Percentiles rank a stretch among this genome's conserved stretches.
Evolutionary conservation across 2,113 vertebrate genomes (phyloP).

Genomic region (Rynchops niger): DNA sequence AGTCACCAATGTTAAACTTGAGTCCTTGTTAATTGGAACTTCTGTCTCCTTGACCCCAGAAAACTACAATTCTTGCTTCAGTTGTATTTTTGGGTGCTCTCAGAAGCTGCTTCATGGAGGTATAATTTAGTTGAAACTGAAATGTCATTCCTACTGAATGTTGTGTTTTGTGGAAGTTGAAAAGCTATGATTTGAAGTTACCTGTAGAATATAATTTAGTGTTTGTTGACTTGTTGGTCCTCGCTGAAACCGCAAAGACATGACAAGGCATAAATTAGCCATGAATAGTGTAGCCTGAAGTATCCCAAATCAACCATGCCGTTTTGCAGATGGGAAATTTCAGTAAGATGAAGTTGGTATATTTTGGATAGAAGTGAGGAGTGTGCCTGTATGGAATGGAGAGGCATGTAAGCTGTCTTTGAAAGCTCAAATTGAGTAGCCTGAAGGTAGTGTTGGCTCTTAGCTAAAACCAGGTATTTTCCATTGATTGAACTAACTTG

Average conservation of each 20-base stretch:
- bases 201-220: neutral
- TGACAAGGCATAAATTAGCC: neutral
- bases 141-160: neutral
- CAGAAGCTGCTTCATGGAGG: neutral
- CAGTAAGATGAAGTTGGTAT: neutral
- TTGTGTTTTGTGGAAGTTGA: neutral
- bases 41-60: neutral
- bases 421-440: neutral
- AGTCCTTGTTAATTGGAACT: neutral
- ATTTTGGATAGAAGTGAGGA: neutral
- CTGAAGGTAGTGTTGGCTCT: neutral
- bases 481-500: neutral
- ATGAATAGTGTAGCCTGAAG: neutral
- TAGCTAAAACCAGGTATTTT: neutral
- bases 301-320: neutral
- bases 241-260: neutral
- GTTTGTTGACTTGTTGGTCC: neutral
- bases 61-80: neutral
- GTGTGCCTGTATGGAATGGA: neutral
- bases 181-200: neutral
- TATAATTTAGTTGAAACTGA: neutral
- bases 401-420: neutral
- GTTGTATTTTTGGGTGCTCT: neutral
- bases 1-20: neutral
- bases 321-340: neutral